Conservation (phyloP, 2,113 vertebrate species). For the Guaruba guarouba region DNA sequence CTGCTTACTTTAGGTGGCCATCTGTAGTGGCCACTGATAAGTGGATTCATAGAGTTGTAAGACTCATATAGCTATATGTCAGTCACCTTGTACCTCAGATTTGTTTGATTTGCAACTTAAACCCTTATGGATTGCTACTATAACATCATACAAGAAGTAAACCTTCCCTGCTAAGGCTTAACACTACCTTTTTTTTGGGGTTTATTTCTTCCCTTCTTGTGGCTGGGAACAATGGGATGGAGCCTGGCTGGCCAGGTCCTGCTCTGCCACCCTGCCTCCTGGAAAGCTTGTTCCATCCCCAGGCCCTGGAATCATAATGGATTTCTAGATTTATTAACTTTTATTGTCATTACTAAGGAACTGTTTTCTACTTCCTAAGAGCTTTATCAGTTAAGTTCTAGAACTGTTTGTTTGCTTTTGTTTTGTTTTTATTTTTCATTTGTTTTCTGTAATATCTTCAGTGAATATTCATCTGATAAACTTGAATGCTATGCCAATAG, state of each 20-base stretch:
- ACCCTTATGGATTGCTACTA: background rate
- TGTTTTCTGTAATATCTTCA: background rate
- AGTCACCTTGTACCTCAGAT: background rate
- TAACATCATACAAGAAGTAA: background rate
- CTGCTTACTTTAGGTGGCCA: background rate
- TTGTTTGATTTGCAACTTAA: background rate
- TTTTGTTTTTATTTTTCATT: background rate
- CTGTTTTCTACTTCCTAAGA: background rate
- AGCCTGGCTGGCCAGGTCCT: background rate
- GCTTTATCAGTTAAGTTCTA: background rate
- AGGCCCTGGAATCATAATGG: background rate
- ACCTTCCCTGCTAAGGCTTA: background rate
- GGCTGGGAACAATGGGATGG: accelerated
- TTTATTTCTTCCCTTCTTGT: background rate
- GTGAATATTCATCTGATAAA: background rate
- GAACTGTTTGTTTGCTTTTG: background rate
- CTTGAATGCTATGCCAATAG: background rate
- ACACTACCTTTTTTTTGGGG: accelerated
- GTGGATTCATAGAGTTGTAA: background rate
- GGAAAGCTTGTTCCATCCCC: accelerated
- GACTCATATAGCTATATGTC: accelerated
- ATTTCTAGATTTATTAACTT: background rate
- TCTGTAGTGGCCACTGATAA: background rate
- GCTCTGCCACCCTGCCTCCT: accelerated
- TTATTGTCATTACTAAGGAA: background rate